Percentiles rank a stretch among this genome's conserved stretches.
Evolutionary conservation across 2,113 vertebrate species (phyloP).

Genomic region (Lichenostomus cassidix): DNA sequence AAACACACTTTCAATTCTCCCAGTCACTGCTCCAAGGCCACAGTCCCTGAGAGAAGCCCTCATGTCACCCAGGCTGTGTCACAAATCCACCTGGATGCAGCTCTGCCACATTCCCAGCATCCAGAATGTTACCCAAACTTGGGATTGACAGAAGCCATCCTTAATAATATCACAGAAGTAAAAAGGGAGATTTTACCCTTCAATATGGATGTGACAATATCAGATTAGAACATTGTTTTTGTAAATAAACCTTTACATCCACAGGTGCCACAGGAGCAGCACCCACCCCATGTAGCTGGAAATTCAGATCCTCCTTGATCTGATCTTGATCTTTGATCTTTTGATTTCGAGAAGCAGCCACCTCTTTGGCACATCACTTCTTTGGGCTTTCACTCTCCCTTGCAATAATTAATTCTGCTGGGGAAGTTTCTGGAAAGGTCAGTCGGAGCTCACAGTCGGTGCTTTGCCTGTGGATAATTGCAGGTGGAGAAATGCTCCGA

Average conservation of each 20-base stretch:
- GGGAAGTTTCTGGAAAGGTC: background rate
- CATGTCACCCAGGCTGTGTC: rapidly evolving
- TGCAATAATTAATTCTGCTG: too few relatives aligned
- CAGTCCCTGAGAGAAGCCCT: background rate
- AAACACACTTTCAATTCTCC: background rate
- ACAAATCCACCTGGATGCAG: background rate
- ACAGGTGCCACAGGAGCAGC: background rate
- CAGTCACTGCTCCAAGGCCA: background rate
- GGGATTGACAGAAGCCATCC: background rate
- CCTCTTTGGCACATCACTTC: background rate
- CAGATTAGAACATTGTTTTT: background rate
- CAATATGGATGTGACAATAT: rapidly evolving
- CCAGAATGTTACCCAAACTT: rapidly evolving
- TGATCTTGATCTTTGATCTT: too few relatives aligned
- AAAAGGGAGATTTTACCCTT: background rate
- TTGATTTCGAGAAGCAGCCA: background rate
- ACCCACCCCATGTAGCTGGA: rapidly evolving
- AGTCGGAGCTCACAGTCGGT: rapidly evolving
- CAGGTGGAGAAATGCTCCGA: background rate
- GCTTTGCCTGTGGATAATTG: rapidly evolving
- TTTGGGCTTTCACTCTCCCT: background rate
- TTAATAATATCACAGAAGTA: rapidly evolving
- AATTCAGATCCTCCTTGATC: background rate
- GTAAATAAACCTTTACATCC: background rate
- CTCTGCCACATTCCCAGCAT: rapidly evolving